These are phyloP conservation scores for Xyrichtys novacula DNA, from an alignment of 2,797 vertebrate genomes.

Conservation along the genomic window DNA sequence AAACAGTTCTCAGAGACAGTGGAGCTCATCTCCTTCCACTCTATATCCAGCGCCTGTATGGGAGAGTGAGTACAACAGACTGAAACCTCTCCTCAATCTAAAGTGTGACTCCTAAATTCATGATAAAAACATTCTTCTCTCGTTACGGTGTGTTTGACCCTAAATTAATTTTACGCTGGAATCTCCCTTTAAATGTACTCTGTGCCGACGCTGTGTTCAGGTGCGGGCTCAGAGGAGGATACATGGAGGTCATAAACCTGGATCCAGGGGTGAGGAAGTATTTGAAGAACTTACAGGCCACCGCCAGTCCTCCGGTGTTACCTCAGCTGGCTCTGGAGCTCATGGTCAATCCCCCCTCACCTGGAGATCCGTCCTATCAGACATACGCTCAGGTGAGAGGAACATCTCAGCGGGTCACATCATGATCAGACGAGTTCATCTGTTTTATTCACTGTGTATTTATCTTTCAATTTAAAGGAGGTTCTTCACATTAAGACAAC, in stretches of 20 bases:
- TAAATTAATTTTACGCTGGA: too few species aligned
- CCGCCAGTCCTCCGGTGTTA: neutral
- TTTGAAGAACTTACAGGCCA: neutral
- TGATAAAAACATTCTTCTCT: too few species aligned
- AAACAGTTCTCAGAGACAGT: slow-evolving; percentile 70
- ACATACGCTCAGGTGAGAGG: slow-evolving; percentile 17
- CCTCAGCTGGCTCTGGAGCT: slow-evolving; percentile 38
- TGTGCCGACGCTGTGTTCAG: slow-evolving; percentile 18
- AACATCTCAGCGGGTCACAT: too few species aligned
- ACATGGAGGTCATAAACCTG: slow-evolving; percentile 46
- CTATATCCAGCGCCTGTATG: slow-evolving; percentile 84
- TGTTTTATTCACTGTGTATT: neutral
- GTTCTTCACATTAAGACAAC: slow-evolving; percentile 16
- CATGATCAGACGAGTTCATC: neutral
- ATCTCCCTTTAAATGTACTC: too few species aligned
- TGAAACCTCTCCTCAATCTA: neutral
- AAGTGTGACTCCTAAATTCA: neutral
- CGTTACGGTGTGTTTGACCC: too few species aligned
- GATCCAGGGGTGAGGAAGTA: slow-evolving; percentile 20
- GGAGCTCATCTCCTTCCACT: slow-evolving; percentile 88
- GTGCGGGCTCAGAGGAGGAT: slow-evolving; percentile 58
- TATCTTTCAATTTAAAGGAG: slow-evolving; percentile 17
- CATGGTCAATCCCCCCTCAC: slow-evolving; percentile 43
- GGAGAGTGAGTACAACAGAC: slow-evolving; percentile 85
- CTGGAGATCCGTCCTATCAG: slow-evolving; percentile 34